Conservation (phyloP, 2,797 vertebrate species). For the Toxotes lorentzi region DNA sequence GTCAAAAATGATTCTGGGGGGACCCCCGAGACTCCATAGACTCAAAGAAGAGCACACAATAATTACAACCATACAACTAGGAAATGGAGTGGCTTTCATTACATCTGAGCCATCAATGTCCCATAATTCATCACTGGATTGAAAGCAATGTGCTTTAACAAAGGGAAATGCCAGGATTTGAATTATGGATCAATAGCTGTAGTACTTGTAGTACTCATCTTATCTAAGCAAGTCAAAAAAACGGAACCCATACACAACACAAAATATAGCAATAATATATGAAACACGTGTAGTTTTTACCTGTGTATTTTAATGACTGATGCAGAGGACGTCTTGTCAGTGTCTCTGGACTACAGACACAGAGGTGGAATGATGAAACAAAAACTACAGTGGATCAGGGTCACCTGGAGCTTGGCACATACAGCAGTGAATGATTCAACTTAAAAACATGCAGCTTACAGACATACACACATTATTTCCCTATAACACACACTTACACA, state of each 20-base stretch:
- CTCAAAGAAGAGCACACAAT: neutral
- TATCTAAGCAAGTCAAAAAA: neutral
- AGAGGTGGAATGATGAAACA: conserved; percentile 61
- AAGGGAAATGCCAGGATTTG: conserved; percentile 6
- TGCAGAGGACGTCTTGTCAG: conserved; percentile 66
- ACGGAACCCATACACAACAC: neutral
- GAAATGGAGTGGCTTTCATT: conserved; percentile 1
- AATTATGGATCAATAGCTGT: conserved; percentile 19
- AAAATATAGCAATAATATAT: conserved; percentile 35
- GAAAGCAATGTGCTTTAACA: conserved; percentile 1
- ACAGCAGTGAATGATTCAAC: conserved; percentile 74
- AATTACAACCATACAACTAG: neutral
- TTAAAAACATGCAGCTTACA: conserved; percentile 72
- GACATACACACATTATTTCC: conserved; percentile 61
- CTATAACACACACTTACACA: conserved; percentile 59
- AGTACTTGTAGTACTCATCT: neutral
- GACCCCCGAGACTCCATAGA: neutral
- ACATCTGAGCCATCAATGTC: conserved; percentile 20
- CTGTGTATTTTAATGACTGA: conserved; percentile 83
- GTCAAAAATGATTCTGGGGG: neutral
- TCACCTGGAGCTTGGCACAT: conserved; percentile 82
- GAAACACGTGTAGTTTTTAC: conserved; percentile 58
- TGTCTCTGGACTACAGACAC: conserved; percentile 70
- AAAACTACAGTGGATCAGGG: conserved; percentile 68
- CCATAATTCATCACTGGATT: neutral